Conservation (phyloP, 2,888 invertebrate genomes). For the Caenorhabditis panamensis region DNA sequence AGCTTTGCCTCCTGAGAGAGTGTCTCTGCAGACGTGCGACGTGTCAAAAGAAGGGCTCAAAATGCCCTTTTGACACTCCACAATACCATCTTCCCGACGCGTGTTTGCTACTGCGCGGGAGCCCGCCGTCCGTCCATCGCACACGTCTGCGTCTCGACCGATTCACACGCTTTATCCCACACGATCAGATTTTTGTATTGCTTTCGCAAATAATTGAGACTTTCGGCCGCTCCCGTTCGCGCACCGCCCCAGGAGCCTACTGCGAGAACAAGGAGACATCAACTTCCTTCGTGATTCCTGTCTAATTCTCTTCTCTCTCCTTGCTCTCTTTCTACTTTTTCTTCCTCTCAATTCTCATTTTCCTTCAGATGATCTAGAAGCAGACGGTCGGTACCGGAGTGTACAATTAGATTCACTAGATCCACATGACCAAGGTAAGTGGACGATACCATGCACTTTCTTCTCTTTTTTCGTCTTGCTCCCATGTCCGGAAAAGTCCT, state of each 20-base stretch:
- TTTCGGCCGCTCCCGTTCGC: conserved; percentile 48
- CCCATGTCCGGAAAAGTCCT: not conserved
- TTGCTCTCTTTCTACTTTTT: not conserved
- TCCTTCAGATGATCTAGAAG: conserved; percentile 50
- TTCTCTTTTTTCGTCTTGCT: not conserved
- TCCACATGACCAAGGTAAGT: conserved; percentile 58
- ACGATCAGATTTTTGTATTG: conserved; percentile 59
- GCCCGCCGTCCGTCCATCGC: conserved; percentile 12
- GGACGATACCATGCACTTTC: not conserved
- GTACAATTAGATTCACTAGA: conserved; percentile 47
- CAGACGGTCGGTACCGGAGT: conserved; percentile 51
- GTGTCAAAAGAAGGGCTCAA: conserved; percentile 19
- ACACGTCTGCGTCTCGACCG: conserved; percentile 31
- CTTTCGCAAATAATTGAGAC: conserved; percentile 60
- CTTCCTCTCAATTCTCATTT: not conserved
- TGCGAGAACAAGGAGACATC: conserved; percentile 33
- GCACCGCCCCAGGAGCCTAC: conserved; percentile 21
- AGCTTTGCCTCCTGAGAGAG: conserved; percentile 4
- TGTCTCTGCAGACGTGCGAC: not conserved
- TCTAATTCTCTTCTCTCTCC: conserved; percentile 29
- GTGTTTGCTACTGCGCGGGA: conserved; percentile 51
- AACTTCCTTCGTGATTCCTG: conserved; percentile 40
- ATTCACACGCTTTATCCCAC: conserved; percentile 38
- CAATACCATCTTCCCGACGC: conserved; percentile 9
- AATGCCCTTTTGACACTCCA: conserved; percentile 60